A percentile compares a stretch with the other conserved stretches of the same genome.
phyloP scores from a whole-genome alignment of 1,140 invertebrate genomes.

The Sitodiplosis mosellana region DNA sequence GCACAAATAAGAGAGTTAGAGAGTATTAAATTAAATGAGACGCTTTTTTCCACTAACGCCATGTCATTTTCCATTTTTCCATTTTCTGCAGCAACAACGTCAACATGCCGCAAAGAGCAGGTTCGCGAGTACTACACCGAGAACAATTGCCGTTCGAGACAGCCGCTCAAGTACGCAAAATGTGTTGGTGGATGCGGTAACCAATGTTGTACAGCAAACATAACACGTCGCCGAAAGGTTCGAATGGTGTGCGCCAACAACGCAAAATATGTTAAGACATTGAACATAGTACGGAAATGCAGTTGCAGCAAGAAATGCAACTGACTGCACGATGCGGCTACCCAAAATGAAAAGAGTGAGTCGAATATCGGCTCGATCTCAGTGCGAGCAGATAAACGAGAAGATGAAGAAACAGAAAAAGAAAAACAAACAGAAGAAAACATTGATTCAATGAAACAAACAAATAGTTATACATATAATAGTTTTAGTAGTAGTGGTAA shows the following conservation, averaged over 20 bases:
- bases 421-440: background rate
- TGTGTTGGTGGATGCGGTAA: conserved; percentile 45
- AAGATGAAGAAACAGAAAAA: background rate
- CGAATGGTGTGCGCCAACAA: conserved; percentile 84
- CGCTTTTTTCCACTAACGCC: no score
- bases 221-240: conserved; percentile 77
- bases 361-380: background rate
- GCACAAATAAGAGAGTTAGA: no score
- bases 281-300: conserved; percentile 91
- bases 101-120: conserved; percentile 74
- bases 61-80: no score
- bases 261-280: conserved; percentile 81
- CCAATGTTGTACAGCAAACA: conserved; percentile 69
- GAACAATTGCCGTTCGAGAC: conserved; percentile 69
- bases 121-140: conserved; percentile 78
- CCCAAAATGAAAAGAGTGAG: conserved; percentile 16
- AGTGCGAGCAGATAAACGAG: background rate
- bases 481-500: conserved; percentile 1
- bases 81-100: conserved; percentile 28
- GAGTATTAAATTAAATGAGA: no score
- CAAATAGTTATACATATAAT: conserved; percentile 1
- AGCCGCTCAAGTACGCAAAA: conserved; percentile 74
- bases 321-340: conserved; percentile 32
- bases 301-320: conserved; percentile 71
- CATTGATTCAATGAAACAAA: background rate